Evolutionary conservation across 2,888 invertebrate genomes (phyloP).

Genomic region (Ophioninae sp.): DNA sequence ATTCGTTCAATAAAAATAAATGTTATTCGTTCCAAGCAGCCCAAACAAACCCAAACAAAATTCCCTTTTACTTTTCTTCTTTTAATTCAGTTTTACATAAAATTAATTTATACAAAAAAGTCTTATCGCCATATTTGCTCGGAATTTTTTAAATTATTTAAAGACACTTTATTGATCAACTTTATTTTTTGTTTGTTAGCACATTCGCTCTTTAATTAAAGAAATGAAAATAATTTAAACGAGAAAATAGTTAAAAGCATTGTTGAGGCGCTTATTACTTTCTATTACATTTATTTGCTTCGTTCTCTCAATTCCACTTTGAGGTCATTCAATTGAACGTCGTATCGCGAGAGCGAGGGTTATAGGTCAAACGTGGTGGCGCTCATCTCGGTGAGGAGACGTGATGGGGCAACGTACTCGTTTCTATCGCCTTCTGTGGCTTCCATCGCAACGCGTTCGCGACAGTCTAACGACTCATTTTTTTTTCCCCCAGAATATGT

Average conservation of each 20-base stretch:
- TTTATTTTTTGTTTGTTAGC: not conserved
- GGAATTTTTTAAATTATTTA: too few species aligned
- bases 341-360: slow-evolving; percentile 28
- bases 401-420: slow-evolving; percentile 36
- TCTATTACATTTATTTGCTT: slow-evolving; percentile 5
- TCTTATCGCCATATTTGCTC: not conserved
- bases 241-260: not conserved
- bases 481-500: not conserved
- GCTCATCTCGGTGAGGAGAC: slow-evolving; percentile 21
- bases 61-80: too few species aligned
- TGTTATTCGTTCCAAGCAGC: too few species aligned
- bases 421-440: slow-evolving; percentile 25
- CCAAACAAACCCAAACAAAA: too few species aligned
- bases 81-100: not conserved
- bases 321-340: slow-evolving; percentile 30
- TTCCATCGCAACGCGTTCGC: slow-evolving; percentile 23
- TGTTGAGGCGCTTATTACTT: slow-evolving; percentile 1
- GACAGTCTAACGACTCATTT: not conserved
- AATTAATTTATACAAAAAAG: not conserved
- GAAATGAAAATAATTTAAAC: not conserved
- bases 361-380: slow-evolving; percentile 33
- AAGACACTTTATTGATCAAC: too few species aligned
- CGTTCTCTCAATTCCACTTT: slow-evolving; percentile 18
- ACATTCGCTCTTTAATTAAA: not conserved
- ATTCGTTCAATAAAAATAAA: too few species aligned